These are phyloP conservation scores for Nomada goodeniana DNA, from an alignment of 2,888 invertebrate genomes.

Conservation along the genomic window DNA sequence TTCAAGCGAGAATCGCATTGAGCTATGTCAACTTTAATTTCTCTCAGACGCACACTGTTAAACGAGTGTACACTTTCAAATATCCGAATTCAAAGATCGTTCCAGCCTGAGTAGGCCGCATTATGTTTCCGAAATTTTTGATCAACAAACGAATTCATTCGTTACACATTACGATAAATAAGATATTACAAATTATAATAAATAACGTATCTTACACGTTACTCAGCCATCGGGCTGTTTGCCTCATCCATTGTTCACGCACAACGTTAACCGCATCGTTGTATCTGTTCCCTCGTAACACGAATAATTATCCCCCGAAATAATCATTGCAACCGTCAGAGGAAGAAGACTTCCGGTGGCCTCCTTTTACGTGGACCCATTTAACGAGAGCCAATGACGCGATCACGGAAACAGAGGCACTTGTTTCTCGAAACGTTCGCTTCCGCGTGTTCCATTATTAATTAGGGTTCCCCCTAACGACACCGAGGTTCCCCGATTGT, in stretches of 20 bases:
- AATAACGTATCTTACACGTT: too few species aligned
- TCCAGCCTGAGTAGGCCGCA: not conserved
- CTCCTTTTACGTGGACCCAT: slow-evolving; percentile 20
- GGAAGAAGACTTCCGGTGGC: slow-evolving; percentile 52
- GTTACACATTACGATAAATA: too few species aligned
- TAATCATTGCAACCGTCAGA: not conserved
- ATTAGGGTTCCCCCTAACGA: slow-evolving; percentile 64
- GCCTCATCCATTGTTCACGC: too few species aligned
- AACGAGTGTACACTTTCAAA: not conserved
- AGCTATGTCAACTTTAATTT: too few species aligned
- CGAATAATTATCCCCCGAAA: too few species aligned
- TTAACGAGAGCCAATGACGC: slow-evolving; percentile 34
- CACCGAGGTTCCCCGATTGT: slow-evolving; percentile 49
- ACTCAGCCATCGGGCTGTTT: too few species aligned
- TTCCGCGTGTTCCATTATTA: slow-evolving; percentile 64
- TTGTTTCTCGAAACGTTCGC: slow-evolving; percentile 23
- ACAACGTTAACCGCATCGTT: too few species aligned
- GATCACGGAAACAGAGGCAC: slow-evolving; percentile 34
- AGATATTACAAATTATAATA: too few species aligned
- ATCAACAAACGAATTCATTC: too few species aligned
- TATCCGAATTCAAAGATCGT: not conserved
- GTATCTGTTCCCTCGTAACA: too few species aligned
- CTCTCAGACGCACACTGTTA: too few species aligned
- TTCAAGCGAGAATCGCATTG: too few species aligned
- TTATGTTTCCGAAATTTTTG: not conserved